Percentiles rank a stretch among this genome's conserved stretches.
Conservation (phyloP, 2,797 vertebrate species). For the Vireo griseus region DNA sequence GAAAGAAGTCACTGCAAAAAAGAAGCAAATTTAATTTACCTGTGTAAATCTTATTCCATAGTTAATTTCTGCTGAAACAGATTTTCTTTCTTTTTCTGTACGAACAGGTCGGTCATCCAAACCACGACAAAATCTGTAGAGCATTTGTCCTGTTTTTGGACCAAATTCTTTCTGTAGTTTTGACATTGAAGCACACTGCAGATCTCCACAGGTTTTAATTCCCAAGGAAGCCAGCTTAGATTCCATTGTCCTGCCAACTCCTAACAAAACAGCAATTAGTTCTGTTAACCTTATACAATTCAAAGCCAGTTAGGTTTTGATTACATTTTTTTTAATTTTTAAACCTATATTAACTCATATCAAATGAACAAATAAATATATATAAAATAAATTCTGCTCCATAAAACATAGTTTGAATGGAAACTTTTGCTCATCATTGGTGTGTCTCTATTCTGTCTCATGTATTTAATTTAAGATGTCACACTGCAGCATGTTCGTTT, state of each 20-base stretch:
- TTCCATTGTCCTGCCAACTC: constrained; percentile 92
- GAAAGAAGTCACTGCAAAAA: not conserved
- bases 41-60: constrained; percentile 96
- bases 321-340: not conserved
- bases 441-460: not conserved
- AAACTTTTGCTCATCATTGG: not conserved
- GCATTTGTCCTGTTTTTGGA: constrained; percentile 91
- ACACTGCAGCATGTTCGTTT: not conserved
- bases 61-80: constrained; percentile 97
- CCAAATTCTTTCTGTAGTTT: constrained; percentile 95
- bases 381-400: not conserved
- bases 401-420: not conserved
- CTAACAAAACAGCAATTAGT: constrained; percentile 69
- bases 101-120: constrained; percentile 93
- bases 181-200: constrained; percentile 88
- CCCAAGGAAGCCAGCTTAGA: constrained; percentile 86
- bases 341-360: not conserved
- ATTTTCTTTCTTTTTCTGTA: constrained; percentile 94
- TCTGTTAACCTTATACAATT: not conserved
- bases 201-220: constrained; percentile 91
- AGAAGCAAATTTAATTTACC: constrained; percentile 64
- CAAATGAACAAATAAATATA: not conserved
- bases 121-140: constrained; percentile 94
- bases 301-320: not conserved
- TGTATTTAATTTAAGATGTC: not conserved